A percentile compares a stretch with the other conserved stretches of the same genome.
Conservation (phyloP, 2,888 invertebrate species). For the Mylabris sibirica region DNA sequence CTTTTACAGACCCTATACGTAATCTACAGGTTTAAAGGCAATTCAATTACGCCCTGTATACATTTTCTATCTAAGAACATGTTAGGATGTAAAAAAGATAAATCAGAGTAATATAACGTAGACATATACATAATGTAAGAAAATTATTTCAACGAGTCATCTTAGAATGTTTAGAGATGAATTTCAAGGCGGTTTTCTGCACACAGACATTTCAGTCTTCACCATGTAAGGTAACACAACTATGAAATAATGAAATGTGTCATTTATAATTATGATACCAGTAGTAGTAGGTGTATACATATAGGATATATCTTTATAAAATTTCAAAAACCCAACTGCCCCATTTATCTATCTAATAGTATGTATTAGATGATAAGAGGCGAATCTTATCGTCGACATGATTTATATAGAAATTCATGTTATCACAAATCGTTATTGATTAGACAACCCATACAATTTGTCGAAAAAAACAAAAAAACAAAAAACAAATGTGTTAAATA, state of each 20-base stretch:
- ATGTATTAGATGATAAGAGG: not conserved
- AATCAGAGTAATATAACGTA: constrained; percentile 7
- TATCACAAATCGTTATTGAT: not conserved
- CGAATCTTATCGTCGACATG: not conserved
- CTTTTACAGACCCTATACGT: no score
- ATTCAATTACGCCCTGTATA: no score
- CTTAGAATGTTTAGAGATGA: constrained; percentile 7
- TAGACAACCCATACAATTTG: not conserved
- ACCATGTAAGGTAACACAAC: not conserved
- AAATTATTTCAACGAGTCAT: constrained; percentile 12
- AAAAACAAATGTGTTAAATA: not conserved
- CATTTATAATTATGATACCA: constrained; percentile 8
- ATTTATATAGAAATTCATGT: not conserved
- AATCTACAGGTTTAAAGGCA: no score
- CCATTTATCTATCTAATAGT: not conserved
- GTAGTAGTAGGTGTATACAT: no score
- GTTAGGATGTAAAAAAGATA: constrained; percentile 5
- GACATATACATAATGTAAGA: constrained; percentile 8
- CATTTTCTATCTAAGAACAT: not conserved
- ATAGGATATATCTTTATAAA: no score
- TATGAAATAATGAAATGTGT: not conserved
- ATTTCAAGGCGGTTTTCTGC: constrained; percentile 5
- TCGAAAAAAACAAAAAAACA: not conserved
- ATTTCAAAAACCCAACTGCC: not conserved
- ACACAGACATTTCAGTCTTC: not conserved